Evolutionary conservation across 2,797 vertebrate genomes (phyloP), one percentile per base, ranked within the genome.

Genomic region (Anguilla pacifica): DNA sequence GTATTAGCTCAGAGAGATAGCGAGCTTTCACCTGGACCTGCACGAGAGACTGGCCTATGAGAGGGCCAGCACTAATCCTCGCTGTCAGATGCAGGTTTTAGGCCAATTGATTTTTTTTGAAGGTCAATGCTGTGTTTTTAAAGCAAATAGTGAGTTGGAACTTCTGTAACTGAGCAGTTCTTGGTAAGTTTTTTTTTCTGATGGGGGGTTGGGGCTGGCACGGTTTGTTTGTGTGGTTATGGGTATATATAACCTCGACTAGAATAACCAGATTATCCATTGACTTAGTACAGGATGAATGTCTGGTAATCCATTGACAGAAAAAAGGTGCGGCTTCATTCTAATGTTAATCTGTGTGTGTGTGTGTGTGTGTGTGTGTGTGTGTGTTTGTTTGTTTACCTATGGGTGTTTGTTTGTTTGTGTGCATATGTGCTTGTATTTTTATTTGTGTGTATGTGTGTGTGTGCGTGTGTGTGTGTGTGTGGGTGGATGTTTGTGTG

Each of bases 231-330:
- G 35, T 81, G 39, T 81, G 39, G 22, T 39, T 81, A 3, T 4
- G 49, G 77, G 43, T 81, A 81, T 81, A 81, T 49, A 22, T 81
- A 49, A 49, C 39, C 77, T 49, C 17, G 19, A 81, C 77, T 1
- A 49, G 77, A 81, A 81, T 81, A 81, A 49, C 39, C 43, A 25
- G 77, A 81, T 81, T 81, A 81, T 81, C 77, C 77, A 46, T 22
- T 46, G 43, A 81, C 77, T 81, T 81, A 49, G 43, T 31, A 25
- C 77, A 46, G 77, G 43, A 81, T 25, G 43, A 22, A 46, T 49
- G 39, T 79, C 3, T 43, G 77, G 77, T 81, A 81, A 81, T 81
- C 39, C 77, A 49, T 25, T 81, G 77, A 11, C 7, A 81, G 77
- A 2, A 28, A 22, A 81, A 35, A 25, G 77, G 39, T 6, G 19